A percentile compares a stretch with the other conserved stretches of the same genome.
phyloP scores from a whole-genome alignment of 2,888 invertebrate species.

The Zaprionus lineosus region DNA sequence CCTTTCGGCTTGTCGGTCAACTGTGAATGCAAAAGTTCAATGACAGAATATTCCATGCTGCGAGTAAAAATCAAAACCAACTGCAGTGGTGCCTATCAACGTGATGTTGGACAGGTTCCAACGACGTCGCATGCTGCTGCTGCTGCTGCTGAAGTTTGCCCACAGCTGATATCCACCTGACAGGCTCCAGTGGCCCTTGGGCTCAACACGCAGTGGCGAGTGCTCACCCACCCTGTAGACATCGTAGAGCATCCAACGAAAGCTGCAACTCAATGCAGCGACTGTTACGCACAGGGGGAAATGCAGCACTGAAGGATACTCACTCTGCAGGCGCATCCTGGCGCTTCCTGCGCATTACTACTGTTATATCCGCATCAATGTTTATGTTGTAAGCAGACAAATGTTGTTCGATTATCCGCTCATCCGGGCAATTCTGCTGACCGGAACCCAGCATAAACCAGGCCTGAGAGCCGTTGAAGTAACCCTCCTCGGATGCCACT shows the following conservation, averaged over 20 bases:
- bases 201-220: slow-evolving; percentile 45
- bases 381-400: slow-evolving; percentile 58
- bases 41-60: background rate
- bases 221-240: slow-evolving; percentile 67
- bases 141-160: slow-evolving; percentile 35
- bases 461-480: slow-evolving; percentile 71
- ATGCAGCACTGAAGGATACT: slow-evolving; percentile 19
- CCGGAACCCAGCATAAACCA: slow-evolving; percentile 71
- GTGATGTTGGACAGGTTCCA: slow-evolving; percentile 62
- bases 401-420: slow-evolving; percentile 38
- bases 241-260: slow-evolving; percentile 66
- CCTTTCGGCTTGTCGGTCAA: slow-evolving; percentile 63
- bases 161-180: slow-evolving; percentile 50
- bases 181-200: slow-evolving; percentile 73
- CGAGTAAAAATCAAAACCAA: slow-evolving; percentile 14
- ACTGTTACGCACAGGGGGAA: background rate
- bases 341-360: slow-evolving; percentile 52
- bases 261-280: slow-evolving; percentile 8
- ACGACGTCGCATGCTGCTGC: slow-evolving; percentile 65
- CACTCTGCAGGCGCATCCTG: slow-evolving; percentile 9
- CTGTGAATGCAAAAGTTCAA: slow-evolving; percentile 31
- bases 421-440: slow-evolving; percentile 16
- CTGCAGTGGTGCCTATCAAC: slow-evolving; percentile 64
- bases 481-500: slow-evolving; percentile 51
- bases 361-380: slow-evolving; percentile 78